Base-by-base conservation (phyloP, 2,113 vertebrate genomes). In the Embiotoca jacksoni region DNA sequence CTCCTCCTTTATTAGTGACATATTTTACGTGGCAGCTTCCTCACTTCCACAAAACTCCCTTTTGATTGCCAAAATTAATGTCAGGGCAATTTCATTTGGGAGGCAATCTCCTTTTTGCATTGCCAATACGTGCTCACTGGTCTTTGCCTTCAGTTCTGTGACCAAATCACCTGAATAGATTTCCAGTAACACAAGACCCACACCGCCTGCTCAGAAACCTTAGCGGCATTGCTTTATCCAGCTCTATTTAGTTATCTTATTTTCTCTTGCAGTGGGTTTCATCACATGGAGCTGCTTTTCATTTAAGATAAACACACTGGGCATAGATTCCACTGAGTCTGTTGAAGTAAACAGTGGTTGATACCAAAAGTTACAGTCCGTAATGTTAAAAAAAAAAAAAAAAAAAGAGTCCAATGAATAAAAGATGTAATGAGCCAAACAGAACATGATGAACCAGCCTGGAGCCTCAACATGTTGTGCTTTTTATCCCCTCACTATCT, bases 211-310 rank as follows among this genome's bases (percentile, higher is more conserved):
- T 74, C 64, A 67, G 70, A 81, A 87, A 81, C 82, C 61, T 81
- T 44, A 58, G 47, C 83, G 74, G 75, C 63, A 57, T 70, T 64
- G 10, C 79, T 76, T 61, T 46, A 79, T 72, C 60, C 53, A 37
- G 33, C 64, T 80, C 73, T 63, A 73, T 81, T 73, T 84, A 75
- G 73, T 83, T 72, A 66, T 46, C 16, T 67, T 78, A 35, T 73
- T 67, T 83, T 86, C 75, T 79, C 65, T 85, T 78, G 76, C 74
- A 74, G 52, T 46, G 67, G 47, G 60, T 86, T 91, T 82, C 80
- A 89, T 88, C 81, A 81, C 78, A 72, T 55, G n/a, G 7, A 74
- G 67, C 53, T 37, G 75, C 32, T 75, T 82, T 79, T 66, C 6
- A 66, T 73, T 69, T 33, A 54, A 33, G 4, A 30, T 71, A 39